Conservation (phyloP, 2,888 invertebrate species). For the Spodoptera exigua region DNA sequence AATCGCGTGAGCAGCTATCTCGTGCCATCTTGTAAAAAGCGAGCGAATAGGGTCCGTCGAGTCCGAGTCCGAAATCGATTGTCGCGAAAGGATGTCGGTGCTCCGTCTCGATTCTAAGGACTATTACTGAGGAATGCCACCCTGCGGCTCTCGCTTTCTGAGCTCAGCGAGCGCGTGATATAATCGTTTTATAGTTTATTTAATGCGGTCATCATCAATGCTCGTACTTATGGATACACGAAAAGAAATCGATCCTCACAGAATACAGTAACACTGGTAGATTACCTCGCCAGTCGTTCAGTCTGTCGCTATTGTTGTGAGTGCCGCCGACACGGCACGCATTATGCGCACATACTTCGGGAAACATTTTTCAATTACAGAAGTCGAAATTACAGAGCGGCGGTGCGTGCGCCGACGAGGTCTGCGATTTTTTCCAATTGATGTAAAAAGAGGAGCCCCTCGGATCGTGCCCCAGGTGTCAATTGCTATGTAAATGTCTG, state of each 20-base stretch:
- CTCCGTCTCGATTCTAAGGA: constrained; percentile 73
- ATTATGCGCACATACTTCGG: constrained; percentile 51
- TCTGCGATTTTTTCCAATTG: constrained; percentile 34
- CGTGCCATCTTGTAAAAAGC: constrained; percentile 52
- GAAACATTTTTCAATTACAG: constrained; percentile 71
- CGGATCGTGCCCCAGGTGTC: constrained; percentile 71
- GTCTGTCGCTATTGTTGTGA: constrained; percentile 42
- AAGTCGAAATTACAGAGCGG: constrained; percentile 72
- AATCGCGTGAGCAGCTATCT: constrained; percentile 45
- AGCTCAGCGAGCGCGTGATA: constrained; percentile 60
- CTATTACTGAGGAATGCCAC: constrained; percentile 85
- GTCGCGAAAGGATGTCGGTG: constrained; percentile 70
- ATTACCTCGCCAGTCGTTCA: constrained; percentile 29
- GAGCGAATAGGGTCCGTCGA: constrained; percentile 52
- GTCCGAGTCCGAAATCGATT: constrained; percentile 64
- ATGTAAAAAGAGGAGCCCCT: constrained; percentile 48
- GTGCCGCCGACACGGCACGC: constrained; percentile 44
- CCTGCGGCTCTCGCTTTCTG: constrained; percentile 83
- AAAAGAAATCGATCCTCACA: constrained; percentile 38
- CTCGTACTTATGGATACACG: constrained; percentile 55
- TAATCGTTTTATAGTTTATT: constrained; percentile 79
- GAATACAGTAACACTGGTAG: constrained; percentile 25
- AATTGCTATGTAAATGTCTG: constrained; percentile 73
- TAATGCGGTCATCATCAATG: constrained; percentile 62
- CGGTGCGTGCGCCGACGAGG: constrained; percentile 55